Evolutionary conservation across 1,140 invertebrate genomes (phyloP), one percentile per base, ranked within the genome.

Genomic region (Psix sp.): DNA sequence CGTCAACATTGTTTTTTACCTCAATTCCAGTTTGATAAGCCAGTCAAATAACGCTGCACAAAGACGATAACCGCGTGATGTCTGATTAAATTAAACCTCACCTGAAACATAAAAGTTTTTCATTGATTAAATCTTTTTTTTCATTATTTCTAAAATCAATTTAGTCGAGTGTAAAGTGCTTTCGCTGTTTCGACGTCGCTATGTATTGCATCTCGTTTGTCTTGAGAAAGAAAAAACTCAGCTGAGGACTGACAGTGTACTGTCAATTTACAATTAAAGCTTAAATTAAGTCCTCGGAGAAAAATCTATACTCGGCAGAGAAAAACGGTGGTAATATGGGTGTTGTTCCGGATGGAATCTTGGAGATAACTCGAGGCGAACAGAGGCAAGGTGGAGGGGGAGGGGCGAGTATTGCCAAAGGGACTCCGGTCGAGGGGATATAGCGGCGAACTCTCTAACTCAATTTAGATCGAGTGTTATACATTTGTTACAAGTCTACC

Each of bases 401-500:
- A 42, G 48, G 67, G 29, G 24, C 36, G 66, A 68, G 74, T 79
- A 79, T 79, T 76, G 67, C 60, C 40, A 42, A 74, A 77, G 67
- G 66, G 48, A 71, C 31, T 60, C 36, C 51, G 68, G 65, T 43
- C 56, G 43, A 71, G 73, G 59, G 71, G 66, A 39, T 63, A 70
- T 40, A 38, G 72, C 60, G 65, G 68, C 60, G 76, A 76, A 79
- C 66, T 77, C 80, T 80, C 79, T 86, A 85, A 86, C 85, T 85
- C 85, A 85, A 87, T 87, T 87, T 86, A 86, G 85, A 87, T 87
- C 84, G 84, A 87, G 85, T 86, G 81, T 67, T 77, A 77, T 76
- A 79, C 84, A 86, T 87, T 86, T 87, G 82, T 85, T 84, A 84
- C 76, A 60, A 72, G 71, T 70, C 74, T 77, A 78, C 71, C 56